Evolutionary conservation across 2,797 vertebrate species (phyloP).

Genomic region (Macropus fuliginosus): DNA sequence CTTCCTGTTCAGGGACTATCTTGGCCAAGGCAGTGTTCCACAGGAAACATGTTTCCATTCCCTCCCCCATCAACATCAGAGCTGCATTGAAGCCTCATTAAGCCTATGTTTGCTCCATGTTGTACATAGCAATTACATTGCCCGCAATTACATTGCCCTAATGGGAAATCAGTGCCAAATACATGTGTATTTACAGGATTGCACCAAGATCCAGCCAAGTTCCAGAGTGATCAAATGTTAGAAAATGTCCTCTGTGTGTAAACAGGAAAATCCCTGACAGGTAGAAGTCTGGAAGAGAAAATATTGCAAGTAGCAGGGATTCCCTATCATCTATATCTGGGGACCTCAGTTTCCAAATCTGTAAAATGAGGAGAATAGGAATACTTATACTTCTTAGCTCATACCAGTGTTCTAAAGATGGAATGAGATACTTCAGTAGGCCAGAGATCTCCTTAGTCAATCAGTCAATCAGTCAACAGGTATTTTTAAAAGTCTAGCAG

Average conservation of each 20-base stretch:
- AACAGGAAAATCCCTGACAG: not conserved
- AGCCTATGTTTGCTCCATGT: fast-evolving
- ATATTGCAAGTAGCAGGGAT: not conserved
- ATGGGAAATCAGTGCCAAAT: slow-evolving; percentile 29
- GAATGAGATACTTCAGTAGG: fast-evolving
- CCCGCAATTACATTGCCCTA: slow-evolving; percentile 20
- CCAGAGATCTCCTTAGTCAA: fast-evolving
- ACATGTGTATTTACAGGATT: slow-evolving; percentile 40
- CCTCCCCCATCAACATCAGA: not conserved
- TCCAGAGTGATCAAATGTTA: not conserved
- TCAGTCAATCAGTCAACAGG: not conserved
- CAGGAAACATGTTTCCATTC: not conserved
- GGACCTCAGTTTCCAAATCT: slow-evolving; percentile 30
- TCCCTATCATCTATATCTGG: not conserved
- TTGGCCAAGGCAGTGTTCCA: not conserved
- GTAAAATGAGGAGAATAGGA: not conserved
- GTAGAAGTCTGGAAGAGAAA: not conserved
- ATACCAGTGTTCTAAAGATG: not conserved
- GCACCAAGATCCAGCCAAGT: slow-evolving; percentile 23
- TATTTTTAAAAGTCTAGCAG: not conserved
- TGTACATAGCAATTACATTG: slow-evolving; percentile 16
- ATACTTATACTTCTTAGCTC: not conserved
- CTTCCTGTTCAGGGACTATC: not conserved
- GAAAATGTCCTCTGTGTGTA: not conserved
- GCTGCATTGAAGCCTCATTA: not conserved